Percentiles rank a stretch among this genome's conserved stretches.
Evolutionary conservation across 2,888 invertebrate genomes (phyloP).

Genomic region (Nasonovia ribisnigri): DNA sequence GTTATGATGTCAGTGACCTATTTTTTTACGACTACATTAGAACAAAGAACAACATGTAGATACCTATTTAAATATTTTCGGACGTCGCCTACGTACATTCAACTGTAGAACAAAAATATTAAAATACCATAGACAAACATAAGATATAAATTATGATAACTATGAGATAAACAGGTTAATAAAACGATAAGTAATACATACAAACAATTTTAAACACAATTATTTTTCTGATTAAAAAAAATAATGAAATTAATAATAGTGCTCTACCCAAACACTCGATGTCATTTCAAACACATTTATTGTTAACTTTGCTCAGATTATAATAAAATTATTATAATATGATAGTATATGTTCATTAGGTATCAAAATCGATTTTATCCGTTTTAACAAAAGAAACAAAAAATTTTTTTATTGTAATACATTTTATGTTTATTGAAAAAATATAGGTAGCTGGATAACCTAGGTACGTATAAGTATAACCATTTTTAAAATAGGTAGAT

Average conservation of each 20-base stretch:
- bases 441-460: not conserved
- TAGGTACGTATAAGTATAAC: not conserved
- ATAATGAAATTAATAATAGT: not conserved
- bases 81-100: not conserved
- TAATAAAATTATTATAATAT: not conserved
- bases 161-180: not conserved
- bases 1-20: slow-evolving; percentile 26
- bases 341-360: not conserved
- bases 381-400: not conserved
- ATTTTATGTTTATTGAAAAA: not conserved
- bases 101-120: not conserved
- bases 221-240: not conserved
- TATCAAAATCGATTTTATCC: not conserved
- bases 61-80: not conserved
- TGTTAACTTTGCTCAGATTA: not conserved
- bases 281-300: not conserved
- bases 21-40: not conserved
- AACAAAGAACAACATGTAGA: not conserved
- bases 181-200: not conserved
- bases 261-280: not conserved
- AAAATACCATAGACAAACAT: not conserved
- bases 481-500: not conserved
- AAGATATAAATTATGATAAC: not conserved
- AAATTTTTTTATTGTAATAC: not conserved
- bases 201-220: not conserved